These are phyloP conservation scores for Drosophila gunungcola DNA, from an alignment of 1,140 invertebrate species.

Conservation along the genomic window DNA sequence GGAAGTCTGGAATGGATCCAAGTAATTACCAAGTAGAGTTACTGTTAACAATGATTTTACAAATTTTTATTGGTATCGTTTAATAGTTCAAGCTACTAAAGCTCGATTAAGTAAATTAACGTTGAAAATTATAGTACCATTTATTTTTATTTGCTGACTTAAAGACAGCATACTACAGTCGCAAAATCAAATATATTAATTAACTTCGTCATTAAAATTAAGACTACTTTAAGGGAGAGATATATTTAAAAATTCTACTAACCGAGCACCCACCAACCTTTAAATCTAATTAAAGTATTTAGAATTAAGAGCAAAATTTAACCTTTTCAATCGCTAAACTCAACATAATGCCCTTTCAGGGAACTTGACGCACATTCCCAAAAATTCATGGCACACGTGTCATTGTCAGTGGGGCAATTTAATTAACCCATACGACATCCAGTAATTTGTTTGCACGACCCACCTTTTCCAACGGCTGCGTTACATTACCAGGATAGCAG, in stretches of 20 bases:
- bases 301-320: background rate
- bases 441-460: constrained; percentile 51
- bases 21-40: constrained; percentile 41
- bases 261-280: background rate
- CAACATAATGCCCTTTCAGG: background rate
- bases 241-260: no score
- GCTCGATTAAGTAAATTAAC: background rate
- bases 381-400: constrained; percentile 39
- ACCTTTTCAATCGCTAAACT: constrained; percentile 22
- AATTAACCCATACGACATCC: constrained; percentile 48
- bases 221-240: no score
- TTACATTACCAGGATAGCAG: constrained; percentile 3
- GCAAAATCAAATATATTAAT: no score
- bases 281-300: background rate
- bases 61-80: constrained; percentile 33
- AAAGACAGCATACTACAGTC: no score
- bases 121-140: no score
- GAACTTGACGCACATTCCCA: constrained; percentile 16
- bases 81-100: background rate
- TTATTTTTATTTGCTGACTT: no score
- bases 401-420: constrained; percentile 38
- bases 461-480: constrained; percentile 10
- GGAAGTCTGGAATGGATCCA: constrained; percentile 47
- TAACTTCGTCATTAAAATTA: no score
- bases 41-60: constrained; percentile 37